phyloP scores from a whole-genome alignment of 2,113 vertebrate species.

The Heterocephalus glaber region DNA sequence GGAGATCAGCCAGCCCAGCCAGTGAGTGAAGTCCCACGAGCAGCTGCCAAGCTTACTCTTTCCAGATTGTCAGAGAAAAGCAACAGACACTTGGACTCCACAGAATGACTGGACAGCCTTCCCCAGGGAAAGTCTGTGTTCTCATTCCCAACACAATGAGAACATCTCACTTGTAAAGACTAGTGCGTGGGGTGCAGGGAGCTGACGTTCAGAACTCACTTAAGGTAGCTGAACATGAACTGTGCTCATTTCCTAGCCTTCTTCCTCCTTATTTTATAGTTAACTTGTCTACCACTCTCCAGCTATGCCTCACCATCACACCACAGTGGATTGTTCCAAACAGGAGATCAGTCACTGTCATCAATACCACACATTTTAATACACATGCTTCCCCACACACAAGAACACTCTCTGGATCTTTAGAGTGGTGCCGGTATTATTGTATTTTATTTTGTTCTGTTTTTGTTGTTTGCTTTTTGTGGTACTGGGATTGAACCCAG shows the following conservation, averaged over 20 bases:
- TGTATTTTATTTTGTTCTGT: neutral
- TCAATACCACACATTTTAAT: neutral
- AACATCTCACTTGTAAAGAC: neutral
- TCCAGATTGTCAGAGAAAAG: too few species aligned
- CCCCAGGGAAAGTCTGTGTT: neutral
- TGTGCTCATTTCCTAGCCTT: too few species aligned
- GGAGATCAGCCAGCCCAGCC: neutral
- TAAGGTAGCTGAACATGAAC: rapidly evolving
- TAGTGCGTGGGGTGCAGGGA: rapidly evolving
- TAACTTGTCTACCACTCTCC: neutral
- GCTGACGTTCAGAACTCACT: neutral
- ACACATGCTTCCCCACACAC: rapidly evolving
- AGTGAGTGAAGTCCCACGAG: rapidly evolving
- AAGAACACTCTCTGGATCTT: neutral
- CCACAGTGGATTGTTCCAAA: neutral
- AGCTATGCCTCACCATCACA: neutral
- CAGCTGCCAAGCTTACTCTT: neutral
- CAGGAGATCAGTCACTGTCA: neutral
- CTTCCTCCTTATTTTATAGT: neutral
- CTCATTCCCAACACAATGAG: neutral
- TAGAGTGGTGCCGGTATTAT: neutral
- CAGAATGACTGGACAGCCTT: neutral
- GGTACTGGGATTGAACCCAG: neutral
- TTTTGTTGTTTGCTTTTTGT: neutral
- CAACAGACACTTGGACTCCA: neutral